These are phyloP conservation scores for Anguilla japonica DNA, from an alignment of 2,113 vertebrate species.

Conservation along the genomic window DNA sequence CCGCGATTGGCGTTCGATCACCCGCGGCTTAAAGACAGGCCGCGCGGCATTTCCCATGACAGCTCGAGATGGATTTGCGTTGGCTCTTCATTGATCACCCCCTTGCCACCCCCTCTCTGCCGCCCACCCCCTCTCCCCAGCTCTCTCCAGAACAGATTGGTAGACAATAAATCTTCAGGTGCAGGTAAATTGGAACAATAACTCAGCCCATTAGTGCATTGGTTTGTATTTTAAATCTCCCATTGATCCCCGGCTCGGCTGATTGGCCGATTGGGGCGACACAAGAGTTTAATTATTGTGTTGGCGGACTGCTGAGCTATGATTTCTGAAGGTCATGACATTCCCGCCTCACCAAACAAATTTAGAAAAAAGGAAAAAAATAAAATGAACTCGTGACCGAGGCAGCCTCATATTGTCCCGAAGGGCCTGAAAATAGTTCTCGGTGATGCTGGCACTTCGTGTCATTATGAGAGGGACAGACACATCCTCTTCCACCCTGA, in stretches of 20 bases:
- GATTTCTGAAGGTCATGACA: slow-evolving; percentile 73
- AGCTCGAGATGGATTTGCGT: slow-evolving; percentile 30
- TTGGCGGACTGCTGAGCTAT: slow-evolving; percentile 62
- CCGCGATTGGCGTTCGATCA: not conserved
- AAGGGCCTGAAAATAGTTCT: slow-evolving; percentile 47
- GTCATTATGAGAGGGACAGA: slow-evolving; percentile 43
- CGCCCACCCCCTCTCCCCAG: slow-evolving; percentile 10
- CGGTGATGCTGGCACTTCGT: slow-evolving; percentile 50
- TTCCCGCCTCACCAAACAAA: slow-evolving; percentile 48
- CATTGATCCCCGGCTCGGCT: slow-evolving; percentile 66
- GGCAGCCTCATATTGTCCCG: slow-evolving; percentile 55
- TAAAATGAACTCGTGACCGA: slow-evolving; percentile 34
- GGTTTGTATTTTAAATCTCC: slow-evolving; percentile 72
- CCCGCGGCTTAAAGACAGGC: not conserved
- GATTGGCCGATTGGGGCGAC: slow-evolving; percentile 67
- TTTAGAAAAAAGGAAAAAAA: not conserved
- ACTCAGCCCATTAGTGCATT: slow-evolving; percentile 76
- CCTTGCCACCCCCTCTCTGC: not conserved
- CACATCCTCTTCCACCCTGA: not conserved
- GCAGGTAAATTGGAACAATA: slow-evolving; percentile 73
- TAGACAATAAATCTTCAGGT: slow-evolving; percentile 65
- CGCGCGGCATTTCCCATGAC: slow-evolving; percentile 46
- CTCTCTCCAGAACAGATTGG: slow-evolving; percentile 48
- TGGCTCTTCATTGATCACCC: slow-evolving; percentile 13
- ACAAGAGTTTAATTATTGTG: slow-evolving; percentile 71